A percentile compares a stretch with the other conserved stretches of the same genome.
phyloP scores from a whole-genome alignment of 2,888 invertebrate species.

The Euclidia mi region DNA sequence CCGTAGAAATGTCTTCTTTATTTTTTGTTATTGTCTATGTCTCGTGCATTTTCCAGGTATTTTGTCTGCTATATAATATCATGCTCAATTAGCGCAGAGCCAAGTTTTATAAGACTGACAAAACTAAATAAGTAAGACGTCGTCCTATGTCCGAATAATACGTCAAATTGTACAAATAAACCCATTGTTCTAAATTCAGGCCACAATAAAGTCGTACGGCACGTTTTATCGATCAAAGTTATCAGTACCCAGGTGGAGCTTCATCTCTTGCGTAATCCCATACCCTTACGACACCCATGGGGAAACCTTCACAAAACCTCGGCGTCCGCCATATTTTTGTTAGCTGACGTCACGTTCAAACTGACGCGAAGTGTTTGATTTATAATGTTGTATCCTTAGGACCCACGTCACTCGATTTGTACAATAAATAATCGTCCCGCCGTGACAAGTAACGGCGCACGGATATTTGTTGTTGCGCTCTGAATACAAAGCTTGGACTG shows the following conservation, averaged over 20 bases:
- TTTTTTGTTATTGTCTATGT: no score
- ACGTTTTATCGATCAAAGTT: slow-evolving; percentile 25
- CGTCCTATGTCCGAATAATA: no score
- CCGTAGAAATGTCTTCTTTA: no score
- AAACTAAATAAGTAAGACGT: no score
- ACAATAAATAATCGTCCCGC: slow-evolving; percentile 76
- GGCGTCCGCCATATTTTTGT: slow-evolving; percentile 24
- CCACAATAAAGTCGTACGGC: slow-evolving; percentile 3
- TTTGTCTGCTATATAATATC: no score
- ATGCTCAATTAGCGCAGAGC: no score
- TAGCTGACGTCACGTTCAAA: slow-evolving; percentile 51
- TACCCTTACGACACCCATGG: slow-evolving; percentile 26
- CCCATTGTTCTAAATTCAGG: background rate
- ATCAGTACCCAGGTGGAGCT: slow-evolving; percentile 49
- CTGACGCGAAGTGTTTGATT: slow-evolving; percentile 68
- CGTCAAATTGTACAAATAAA: no score
- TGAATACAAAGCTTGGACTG: slow-evolving; percentile 63
- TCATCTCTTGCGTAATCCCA: slow-evolving; percentile 23
- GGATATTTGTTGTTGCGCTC: slow-evolving; percentile 70
- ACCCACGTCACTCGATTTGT: slow-evolving; percentile 80
- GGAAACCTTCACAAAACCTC: slow-evolving; percentile 23
- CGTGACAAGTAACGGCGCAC: slow-evolving; percentile 65
- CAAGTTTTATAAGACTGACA: no score
- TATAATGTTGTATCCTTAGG: slow-evolving; percentile 70
- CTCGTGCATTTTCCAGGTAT: no score